These are phyloP conservation scores for Ascidia mentula DNA, from an alignment of 23 tunicate species.

Conservation along the genomic window DNA sequence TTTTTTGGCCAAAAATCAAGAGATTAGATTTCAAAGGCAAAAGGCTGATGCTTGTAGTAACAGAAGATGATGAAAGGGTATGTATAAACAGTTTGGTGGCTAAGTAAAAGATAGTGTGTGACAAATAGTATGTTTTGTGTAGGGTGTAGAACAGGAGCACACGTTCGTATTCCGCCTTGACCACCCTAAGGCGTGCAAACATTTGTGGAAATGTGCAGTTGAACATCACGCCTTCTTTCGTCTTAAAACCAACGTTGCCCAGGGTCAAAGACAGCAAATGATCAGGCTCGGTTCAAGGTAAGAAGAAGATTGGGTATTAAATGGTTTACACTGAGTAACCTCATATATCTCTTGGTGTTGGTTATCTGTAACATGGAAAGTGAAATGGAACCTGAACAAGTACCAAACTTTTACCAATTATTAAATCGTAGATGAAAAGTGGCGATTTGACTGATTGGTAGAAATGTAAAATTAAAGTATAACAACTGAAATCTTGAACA, in stretches of 20 bases:
- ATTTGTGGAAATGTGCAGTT: constrained; percentile 96
- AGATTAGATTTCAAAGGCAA: constrained; percentile 89
- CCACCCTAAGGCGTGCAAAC: constrained; percentile 92
- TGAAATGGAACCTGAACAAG: too few relatives aligned
- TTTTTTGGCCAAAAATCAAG: constrained; percentile 94
- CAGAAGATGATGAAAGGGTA: constrained; percentile 80
- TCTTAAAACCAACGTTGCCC: constrained; percentile 55
- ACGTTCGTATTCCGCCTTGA: constrained; percentile 82
- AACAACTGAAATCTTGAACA: too few relatives aligned
- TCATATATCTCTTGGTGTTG: too few relatives aligned
- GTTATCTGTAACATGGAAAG: too few relatives aligned
- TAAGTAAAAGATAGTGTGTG: neutral
- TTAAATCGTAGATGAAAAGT: too few relatives aligned
- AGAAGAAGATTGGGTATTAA: neutral
- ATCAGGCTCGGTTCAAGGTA: constrained; percentile 90
- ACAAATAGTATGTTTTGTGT: neutral
- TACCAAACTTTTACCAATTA: too few relatives aligned
- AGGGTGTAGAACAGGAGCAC: constrained; percentile 82
- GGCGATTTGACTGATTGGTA: too few relatives aligned
- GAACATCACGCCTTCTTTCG: constrained; percentile 99
- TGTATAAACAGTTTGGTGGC: neutral
- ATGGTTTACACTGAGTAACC: too few relatives aligned
- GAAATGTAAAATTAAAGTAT: too few relatives aligned
- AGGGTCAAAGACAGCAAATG: constrained; percentile 60
- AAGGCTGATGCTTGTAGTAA: constrained; percentile 69